Base-by-base conservation (phyloP, 2,888 invertebrate species). In the Anarsia innoxiella region DNA sequence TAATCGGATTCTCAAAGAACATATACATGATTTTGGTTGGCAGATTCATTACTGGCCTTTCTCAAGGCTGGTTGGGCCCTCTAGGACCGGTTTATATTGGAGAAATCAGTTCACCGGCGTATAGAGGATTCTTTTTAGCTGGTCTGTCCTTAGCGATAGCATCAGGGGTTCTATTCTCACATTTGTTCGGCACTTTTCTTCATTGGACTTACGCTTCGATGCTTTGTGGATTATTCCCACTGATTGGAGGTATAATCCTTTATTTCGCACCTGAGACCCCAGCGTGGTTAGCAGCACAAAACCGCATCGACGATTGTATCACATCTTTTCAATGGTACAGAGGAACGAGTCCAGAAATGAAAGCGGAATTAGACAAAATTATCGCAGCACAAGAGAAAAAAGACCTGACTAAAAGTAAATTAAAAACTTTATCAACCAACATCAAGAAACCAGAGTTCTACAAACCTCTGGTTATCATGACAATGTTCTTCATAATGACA, bases 201-300 rank as follows among this genome's bases (percentile, higher is more conserved):
- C 75, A 86, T 36, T 91, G 90, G 90, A 80, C 84, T 48, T 62
- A 77, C 9, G 85, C 88, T 1, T 88, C 90, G 0, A 59, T 88
- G 5, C 59, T 89, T 0, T 87, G 87, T 51, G 85, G 85, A 12
- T 36, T 73, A n/a, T 75, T 88, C 23, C 88, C 89, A 0, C 48
- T 88, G 2, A 39, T 86, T 1, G 86, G 86, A 41, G 84, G 86
- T 36, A 48, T 88, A 0, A 72, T 89, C 10, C 66, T 90, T 11
- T 72, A 83, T 13, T 85, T 86, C 12, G 77, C 89, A n/a, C 90
- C 89, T 0, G 92, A 93, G 68, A 88, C 91, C 13, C 92, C 91
- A 0, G 83, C 86, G 10, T 93, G 91, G 91, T 59, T 92, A 19
- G 86, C 90, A 3, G 86, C 88, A 2, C 88, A 86, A 49, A 88